Percentiles rank a stretch among this genome's conserved stretches.
phyloP scores from a whole-genome alignment of 2,113 vertebrate genomes.

The Plestiodon gilberti region DNA sequence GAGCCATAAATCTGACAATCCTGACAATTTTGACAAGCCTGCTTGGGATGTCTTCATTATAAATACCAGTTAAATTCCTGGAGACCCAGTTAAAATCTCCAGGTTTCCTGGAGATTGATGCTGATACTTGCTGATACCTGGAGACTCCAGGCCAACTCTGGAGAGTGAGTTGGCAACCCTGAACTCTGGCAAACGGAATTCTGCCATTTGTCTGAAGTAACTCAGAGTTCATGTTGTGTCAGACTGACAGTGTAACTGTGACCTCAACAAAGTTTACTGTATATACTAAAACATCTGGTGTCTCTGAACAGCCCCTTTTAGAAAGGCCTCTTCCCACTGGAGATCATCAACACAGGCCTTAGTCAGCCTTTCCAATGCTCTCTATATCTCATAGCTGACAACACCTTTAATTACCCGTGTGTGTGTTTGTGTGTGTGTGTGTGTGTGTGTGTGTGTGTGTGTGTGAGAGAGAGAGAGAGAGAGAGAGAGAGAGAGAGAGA shows the following conservation, averaged over 20 bases:
- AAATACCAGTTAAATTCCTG: not conserved
- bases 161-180: no score
- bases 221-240: not conserved
- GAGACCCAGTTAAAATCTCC: no score
- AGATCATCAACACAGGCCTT: not conserved
- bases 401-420: not conserved
- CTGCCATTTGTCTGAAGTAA: not conserved
- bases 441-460: not conserved
- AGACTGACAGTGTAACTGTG: not conserved
- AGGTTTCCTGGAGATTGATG: no score
- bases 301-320: conserved; percentile 7
- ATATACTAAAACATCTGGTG: not conserved
- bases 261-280: not conserved
- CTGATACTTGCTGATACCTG: no score
- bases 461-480: not conserved
- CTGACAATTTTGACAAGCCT: not conserved
- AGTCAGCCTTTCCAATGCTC: not conserved
- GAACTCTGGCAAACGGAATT: not conserved
- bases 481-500: not conserved
- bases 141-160: no score
- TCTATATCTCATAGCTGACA: not conserved
- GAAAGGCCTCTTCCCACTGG: not conserved
- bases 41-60: not conserved
- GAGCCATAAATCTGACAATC: not conserved
- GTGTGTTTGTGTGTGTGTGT: not conserved